These are phyloP conservation scores for Dexiosoma caninum DNA, from an alignment of 2,888 invertebrate genomes.

Conservation along the genomic window DNA sequence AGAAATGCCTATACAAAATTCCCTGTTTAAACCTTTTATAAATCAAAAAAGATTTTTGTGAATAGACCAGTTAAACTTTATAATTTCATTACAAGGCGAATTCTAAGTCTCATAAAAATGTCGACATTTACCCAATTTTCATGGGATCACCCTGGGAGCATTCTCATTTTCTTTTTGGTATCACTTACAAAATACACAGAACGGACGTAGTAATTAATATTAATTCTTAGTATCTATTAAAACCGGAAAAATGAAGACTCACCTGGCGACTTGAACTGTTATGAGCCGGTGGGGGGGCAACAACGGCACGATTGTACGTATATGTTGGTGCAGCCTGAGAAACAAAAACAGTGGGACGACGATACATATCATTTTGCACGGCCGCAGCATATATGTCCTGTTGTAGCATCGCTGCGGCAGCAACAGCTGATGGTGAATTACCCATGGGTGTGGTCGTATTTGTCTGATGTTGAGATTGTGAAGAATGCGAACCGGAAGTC, in stretches of 20 bases:
- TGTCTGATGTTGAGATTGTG: conserved; percentile 67
- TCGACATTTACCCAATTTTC: too few species aligned
- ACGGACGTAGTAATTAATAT: too few species aligned
- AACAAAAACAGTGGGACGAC: conserved; percentile 84
- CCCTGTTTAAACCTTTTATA: too few species aligned
- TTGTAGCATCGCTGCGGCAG: conserved; percentile 74
- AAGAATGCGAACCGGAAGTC: conserved; percentile 71
- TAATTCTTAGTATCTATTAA: not conserved
- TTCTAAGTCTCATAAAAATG: too few species aligned
- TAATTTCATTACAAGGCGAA: too few species aligned
- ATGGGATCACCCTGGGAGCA: too few species aligned
- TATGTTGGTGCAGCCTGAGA: conserved; percentile 79
- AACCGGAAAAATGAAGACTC: conserved; percentile 51
- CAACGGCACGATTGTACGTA: conserved; percentile 76
- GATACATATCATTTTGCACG: conserved; percentile 80
- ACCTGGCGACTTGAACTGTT: conserved; percentile 78
- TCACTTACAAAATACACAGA: too few species aligned
- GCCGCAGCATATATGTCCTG: conserved; percentile 75
- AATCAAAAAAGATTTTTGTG: too few species aligned
- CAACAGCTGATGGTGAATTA: conserved; percentile 74
- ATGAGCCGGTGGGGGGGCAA: conserved; percentile 78
- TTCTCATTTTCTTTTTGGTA: too few species aligned
- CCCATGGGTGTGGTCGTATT: conserved; percentile 79
- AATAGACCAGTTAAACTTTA: too few species aligned
- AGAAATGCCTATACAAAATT: too few species aligned